A percentile compares a stretch with the other conserved stretches of the same genome.
These are phyloP conservation scores for Pithys albifrons DNA, from an alignment of 2,113 vertebrate species.

Conservation along the genomic window DNA sequence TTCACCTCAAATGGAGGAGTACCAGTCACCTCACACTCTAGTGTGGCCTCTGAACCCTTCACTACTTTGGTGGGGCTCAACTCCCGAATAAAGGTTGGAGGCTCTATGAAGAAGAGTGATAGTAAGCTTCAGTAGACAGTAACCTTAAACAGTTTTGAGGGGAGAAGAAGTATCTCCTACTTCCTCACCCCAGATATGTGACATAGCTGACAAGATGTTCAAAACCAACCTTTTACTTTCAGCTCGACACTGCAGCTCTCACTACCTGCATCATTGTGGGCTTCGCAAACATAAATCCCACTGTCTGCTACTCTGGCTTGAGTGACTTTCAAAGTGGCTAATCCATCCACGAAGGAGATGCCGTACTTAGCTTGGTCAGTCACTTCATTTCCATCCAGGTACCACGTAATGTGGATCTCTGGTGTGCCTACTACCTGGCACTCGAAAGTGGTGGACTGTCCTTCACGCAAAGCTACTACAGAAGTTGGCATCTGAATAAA, in stretches of 20 bases:
- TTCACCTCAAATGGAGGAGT: slow-evolving; percentile 90
- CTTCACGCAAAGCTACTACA: slow-evolving; percentile 85
- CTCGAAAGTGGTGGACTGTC: slow-evolving; percentile 88
- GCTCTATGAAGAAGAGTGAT: slow-evolving; percentile 78
- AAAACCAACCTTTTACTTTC: slow-evolving; percentile 94
- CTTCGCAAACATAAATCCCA: slow-evolving; percentile 92
- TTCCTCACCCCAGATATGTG: background rate
- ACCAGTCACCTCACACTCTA: slow-evolving; percentile 87
- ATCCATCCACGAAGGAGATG: slow-evolving; percentile 83
- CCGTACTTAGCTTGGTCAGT: slow-evolving; percentile 77
- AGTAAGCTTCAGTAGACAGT: background rate
- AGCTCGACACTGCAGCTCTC: slow-evolving; percentile 94
- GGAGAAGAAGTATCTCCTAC: background rate
- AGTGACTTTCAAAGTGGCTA: slow-evolving; percentile 86
- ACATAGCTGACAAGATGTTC: background rate
- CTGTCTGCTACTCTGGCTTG: slow-evolving; percentile 82
- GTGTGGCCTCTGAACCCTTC: slow-evolving; percentile 80
- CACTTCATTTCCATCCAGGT: slow-evolving; percentile 91
- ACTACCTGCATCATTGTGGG: slow-evolving; percentile 94
- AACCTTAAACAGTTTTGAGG: background rate
- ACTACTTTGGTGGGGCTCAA: slow-evolving; percentile 83
- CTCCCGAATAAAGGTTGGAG: slow-evolving; percentile 86
- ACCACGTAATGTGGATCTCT: slow-evolving; percentile 92
- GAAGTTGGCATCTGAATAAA: slow-evolving; percentile 90
- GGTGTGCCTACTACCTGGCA: slow-evolving; percentile 93